phyloP scores from a whole-genome alignment of 1,140 invertebrate genomes.

The Brachionus asplanchnoidis region DNA sequence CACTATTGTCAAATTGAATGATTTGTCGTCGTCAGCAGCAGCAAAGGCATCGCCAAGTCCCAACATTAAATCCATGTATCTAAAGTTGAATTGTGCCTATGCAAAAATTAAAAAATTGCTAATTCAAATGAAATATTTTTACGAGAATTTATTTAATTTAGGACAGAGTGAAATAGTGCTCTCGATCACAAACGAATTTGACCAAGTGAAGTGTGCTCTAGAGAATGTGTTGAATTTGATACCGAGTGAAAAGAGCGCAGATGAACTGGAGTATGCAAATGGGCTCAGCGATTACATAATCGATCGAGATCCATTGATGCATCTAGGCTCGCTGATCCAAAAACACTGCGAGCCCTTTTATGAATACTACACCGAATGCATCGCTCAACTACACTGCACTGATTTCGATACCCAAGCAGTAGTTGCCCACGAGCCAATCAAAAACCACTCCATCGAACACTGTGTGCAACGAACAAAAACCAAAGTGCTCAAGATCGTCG shows the following conservation, averaged over 20 bases:
- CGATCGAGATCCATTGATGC: neutral
- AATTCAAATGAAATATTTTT: neutral
- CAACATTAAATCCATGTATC: neutral
- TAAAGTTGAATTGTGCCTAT: neutral
- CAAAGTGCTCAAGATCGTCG: neutral
- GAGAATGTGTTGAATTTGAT: neutral
- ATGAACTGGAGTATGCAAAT: neutral
- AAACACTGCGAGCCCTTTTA: neutral
- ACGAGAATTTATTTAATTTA: neutral
- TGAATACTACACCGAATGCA: neutral
- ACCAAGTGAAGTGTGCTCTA: neutral
- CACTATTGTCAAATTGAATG: neutral
- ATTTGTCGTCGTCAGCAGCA: neutral
- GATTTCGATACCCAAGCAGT: neutral
- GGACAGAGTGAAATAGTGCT: neutral
- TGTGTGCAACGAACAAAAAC: neutral
- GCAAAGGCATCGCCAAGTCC: neutral
- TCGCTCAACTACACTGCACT: neutral
- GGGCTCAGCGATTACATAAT: neutral
- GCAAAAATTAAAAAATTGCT: neutral
- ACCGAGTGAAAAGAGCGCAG: neutral
- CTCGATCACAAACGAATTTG: neutral
- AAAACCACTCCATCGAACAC: neutral
- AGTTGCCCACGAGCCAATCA: neutral
- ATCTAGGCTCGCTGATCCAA: neutral